phyloP scores from a whole-genome alignment of 2,888 invertebrate species.

The Agrochola lychnidis region DNA sequence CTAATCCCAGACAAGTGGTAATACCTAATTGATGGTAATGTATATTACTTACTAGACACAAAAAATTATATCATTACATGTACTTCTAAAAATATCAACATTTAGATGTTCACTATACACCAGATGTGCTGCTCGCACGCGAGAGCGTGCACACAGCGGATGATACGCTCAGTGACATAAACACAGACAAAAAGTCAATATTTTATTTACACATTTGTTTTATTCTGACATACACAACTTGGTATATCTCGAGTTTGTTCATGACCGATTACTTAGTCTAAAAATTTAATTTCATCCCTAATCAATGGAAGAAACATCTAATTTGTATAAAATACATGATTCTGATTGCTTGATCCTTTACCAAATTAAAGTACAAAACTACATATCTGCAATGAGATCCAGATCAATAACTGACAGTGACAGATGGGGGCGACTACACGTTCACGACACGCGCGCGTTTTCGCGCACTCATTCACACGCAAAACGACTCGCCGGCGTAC shows the following conservation, averaged over 20 bases:
- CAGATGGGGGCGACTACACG: constrained; percentile 72
- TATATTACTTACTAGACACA: constrained; percentile 44
- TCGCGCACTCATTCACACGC: constrained; percentile 66
- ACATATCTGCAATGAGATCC: constrained; percentile 88
- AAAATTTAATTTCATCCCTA: constrained; percentile 85
- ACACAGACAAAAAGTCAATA: constrained; percentile 86
- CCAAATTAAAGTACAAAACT: constrained; percentile 87
- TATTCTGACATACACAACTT: constrained; percentile 86
- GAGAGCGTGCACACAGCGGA: constrained; percentile 31
- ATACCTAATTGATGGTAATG: constrained; percentile 51
- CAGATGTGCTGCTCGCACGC: constrained; percentile 27
- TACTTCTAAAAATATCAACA: constrained; percentile 48
- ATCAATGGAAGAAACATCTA: constrained; percentile 87
- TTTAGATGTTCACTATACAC: constrained; percentile 32
- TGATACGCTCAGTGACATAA: constrained; percentile 63
- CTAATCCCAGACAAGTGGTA: constrained; percentile 62
- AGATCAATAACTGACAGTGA: constrained; percentile 77
- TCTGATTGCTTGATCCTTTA: constrained; percentile 84
- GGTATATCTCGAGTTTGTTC: constrained; percentile 89
- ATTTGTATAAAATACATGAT: constrained; percentile 90
- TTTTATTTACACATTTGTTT: constrained; percentile 89
- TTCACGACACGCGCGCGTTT: constrained; percentile 61
- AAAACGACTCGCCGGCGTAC: constrained; percentile 69
- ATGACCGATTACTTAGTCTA: constrained; percentile 88
- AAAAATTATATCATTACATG: constrained; percentile 33